These are phyloP conservation scores for Drosophila paramelanica DNA, from an alignment of 2,888 invertebrate genomes.

Conservation along the genomic window DNA sequence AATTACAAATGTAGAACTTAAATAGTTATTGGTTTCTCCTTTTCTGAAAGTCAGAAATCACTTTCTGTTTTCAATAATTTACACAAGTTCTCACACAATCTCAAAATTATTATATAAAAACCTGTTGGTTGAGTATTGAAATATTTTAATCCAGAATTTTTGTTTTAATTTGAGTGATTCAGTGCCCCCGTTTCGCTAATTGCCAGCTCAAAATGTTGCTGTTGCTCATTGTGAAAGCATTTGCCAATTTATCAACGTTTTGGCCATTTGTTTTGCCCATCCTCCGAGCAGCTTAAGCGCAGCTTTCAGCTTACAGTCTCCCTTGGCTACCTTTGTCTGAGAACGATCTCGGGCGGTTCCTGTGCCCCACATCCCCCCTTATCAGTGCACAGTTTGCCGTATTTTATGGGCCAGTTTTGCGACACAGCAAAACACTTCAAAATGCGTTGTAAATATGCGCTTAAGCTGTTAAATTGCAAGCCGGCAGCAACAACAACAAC, in stretches of 20 bases:
- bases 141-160: constrained; percentile 7
- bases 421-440: constrained; percentile 53
- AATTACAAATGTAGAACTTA: too few relatives aligned
- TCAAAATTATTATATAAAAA: constrained; percentile 1
- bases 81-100: neutral
- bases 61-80: neutral
- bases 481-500: constrained; percentile 29
- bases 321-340: constrained; percentile 36
- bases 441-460: constrained; percentile 73
- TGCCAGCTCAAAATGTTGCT: constrained; percentile 27
- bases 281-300: constrained; percentile 53
- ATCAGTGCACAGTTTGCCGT: constrained; percentile 31
- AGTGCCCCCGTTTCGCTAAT: constrained; percentile 51
- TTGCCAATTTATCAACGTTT: constrained; percentile 47
- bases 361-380: neutral
- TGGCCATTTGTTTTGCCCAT: constrained; percentile 53
- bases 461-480: constrained; percentile 78
- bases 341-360: neutral
- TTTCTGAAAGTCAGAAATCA: too few relatives aligned
- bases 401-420: constrained; percentile 48
- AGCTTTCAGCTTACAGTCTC: constrained; percentile 15
- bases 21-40: too few relatives aligned
- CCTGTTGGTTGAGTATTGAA: constrained; percentile 1
- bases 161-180: constrained; percentile 42
- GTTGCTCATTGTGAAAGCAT: constrained; percentile 45